These are phyloP conservation scores for Oncorhynchus masou DNA, from an alignment of 2,113 vertebrate genomes.

Conservation along the genomic window DNA sequence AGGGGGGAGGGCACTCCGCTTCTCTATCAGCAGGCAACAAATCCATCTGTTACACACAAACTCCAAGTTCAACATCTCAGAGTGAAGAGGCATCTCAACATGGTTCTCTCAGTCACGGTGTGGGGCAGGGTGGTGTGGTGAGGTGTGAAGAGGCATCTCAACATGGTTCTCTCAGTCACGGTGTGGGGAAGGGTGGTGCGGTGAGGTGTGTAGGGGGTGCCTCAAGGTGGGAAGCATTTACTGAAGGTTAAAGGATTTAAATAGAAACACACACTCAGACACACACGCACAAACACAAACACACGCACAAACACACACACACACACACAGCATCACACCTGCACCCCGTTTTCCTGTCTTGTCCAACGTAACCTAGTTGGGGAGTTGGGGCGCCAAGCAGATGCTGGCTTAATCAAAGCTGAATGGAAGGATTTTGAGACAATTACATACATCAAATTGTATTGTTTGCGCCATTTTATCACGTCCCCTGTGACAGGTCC, in stretches of 20 bases:
- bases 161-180: slow-evolving; percentile 42
- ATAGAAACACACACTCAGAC: slow-evolving; percentile 18
- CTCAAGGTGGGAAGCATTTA: slow-evolving; percentile 32
- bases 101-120: slow-evolving; percentile 43
- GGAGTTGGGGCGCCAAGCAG: slow-evolving; percentile 51
- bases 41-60: slow-evolving; percentile 84
- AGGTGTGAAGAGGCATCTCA: slow-evolving; percentile 73
- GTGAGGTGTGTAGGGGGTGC: not conserved
- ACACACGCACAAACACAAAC: slow-evolving; percentile 7
- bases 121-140: slow-evolving; percentile 17
- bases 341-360: slow-evolving; percentile 31
- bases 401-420: slow-evolving; percentile 72
- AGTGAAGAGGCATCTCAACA: slow-evolving; percentile 75
- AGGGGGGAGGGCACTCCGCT: slow-evolving; percentile 61
- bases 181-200: slow-evolving; percentile 24
- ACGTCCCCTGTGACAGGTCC: slow-evolving; percentile 49
- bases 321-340: slow-evolving; percentile 1
- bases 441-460: slow-evolving; percentile 69
- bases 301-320: slow-evolving; percentile 16
- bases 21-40: slow-evolving; percentile 80
- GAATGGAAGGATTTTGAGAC: slow-evolving; percentile 66
- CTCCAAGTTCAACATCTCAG: slow-evolving; percentile 78
- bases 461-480: slow-evolving; percentile 65
- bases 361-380: slow-evolving; percentile 7
- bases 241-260: slow-evolving; percentile 18